Evolutionary conservation across 1,140 invertebrate genomes (phyloP).

Genomic region (Odontomachus brunneus): DNA sequence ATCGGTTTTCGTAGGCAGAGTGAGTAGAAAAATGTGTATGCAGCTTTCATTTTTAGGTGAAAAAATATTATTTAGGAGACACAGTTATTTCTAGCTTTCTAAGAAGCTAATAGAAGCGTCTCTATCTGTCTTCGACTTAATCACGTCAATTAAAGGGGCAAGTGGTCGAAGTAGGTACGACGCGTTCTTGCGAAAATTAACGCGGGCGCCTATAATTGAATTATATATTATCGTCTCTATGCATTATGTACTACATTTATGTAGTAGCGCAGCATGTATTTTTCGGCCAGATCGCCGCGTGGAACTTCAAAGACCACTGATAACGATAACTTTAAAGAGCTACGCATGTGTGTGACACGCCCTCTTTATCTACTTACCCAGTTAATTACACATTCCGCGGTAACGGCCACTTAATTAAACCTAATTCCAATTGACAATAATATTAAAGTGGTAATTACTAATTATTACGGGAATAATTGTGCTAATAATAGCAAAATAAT

Average conservation of each 20-base stretch:
- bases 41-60: constrained; percentile 14
- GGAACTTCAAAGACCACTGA: background rate
- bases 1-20: too few species aligned
- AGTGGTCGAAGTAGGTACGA: constrained; percentile 10
- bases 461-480: constrained; percentile 21
- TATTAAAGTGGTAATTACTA: constrained; percentile 6
- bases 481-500: constrained; percentile 22
- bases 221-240: background rate
- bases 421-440: background rate
- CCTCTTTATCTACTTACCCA: background rate
- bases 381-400: constrained; percentile 14
- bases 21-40: too few species aligned
- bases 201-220: background rate
- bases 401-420: constrained; percentile 17
- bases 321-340: constrained; percentile 6
- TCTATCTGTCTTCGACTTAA: constrained; percentile 5
- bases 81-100: constrained; percentile 23
- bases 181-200: constrained; percentile 29
- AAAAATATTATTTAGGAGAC: background rate
- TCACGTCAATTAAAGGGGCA: constrained; percentile 1
- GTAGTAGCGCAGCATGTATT: background rate
- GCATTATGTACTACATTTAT: background rate
- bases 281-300: background rate
- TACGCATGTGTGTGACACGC: background rate
- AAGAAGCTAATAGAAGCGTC: constrained; percentile 14